Conservation (phyloP, 2,888 invertebrate species). For the Thelaira solivaga region DNA sequence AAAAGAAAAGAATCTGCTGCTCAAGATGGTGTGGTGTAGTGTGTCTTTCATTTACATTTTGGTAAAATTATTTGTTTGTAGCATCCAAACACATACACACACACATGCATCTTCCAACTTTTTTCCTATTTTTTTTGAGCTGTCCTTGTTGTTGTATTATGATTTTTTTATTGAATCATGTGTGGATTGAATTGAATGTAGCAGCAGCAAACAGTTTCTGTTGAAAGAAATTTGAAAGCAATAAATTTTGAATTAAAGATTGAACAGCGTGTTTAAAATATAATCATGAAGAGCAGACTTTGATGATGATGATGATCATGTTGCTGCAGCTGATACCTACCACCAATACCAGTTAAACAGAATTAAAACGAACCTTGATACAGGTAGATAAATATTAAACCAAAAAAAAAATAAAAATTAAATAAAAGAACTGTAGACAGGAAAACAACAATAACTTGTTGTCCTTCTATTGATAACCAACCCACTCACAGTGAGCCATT, state of each 20-base stretch:
- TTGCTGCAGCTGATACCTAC: too few relatives aligned
- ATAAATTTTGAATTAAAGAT: constrained; percentile 59
- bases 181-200: too few relatives aligned
- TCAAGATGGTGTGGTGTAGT: neutral
- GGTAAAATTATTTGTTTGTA: constrained; percentile 13
- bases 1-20: too few relatives aligned
- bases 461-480: constrained; percentile 28
- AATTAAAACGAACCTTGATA: constrained; percentile 5
- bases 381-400: constrained; percentile 53
- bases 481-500: constrained; percentile 13
- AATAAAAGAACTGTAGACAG: constrained; percentile 12
- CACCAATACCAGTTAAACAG: neutral
- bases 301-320: constrained; percentile 6
- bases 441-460: constrained; percentile 37
- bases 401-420: neutral
- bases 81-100: neutral
- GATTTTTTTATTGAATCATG: constrained; percentile 16
- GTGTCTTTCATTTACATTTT: neutral
- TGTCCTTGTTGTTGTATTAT: neutral
- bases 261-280: constrained; percentile 38
- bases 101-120: constrained; percentile 14
- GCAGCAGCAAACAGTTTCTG: too few relatives aligned
- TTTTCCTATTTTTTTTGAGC: neutral
- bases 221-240: constrained; percentile 50
- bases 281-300: constrained; percentile 2